These are phyloP conservation scores for Aphelocoma californica DNA, from an alignment of 2,797 vertebrate genomes.

Conservation along the genomic window DNA sequence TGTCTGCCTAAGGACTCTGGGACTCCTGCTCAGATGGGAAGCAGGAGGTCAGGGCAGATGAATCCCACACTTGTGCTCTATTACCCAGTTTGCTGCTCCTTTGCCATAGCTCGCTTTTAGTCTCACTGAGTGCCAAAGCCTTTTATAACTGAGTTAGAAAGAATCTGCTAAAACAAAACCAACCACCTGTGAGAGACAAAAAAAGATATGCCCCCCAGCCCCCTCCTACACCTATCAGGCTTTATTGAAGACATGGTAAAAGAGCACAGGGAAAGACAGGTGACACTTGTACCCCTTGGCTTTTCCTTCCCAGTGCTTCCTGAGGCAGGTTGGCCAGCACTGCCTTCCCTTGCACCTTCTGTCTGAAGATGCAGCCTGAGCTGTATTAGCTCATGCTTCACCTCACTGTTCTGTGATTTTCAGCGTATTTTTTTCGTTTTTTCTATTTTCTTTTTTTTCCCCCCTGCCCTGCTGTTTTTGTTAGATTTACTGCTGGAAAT, in stretches of 20 bases:
- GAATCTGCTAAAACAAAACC: neutral
- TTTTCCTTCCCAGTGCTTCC: neutral
- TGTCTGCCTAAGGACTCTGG: neutral
- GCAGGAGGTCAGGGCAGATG: neutral
- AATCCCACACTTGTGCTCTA: fast-evolving
- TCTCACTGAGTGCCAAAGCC: neutral
- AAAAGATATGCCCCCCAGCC: neutral
- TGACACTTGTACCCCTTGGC: neutral
- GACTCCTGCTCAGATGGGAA: neutral
- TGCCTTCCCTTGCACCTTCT: neutral
- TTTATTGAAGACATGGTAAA: neutral
- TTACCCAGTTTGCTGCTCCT: neutral
- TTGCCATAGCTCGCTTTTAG: neutral
- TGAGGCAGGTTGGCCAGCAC: neutral
- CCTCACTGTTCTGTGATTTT: neutral
- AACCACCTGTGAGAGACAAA: neutral
- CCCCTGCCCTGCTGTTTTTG: neutral
- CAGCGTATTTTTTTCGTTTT: neutral
- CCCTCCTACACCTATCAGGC: neutral
- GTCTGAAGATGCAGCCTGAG: neutral
- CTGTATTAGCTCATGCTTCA: neutral
- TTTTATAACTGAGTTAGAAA: neutral
- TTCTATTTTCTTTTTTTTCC: neutral
- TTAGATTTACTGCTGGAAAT: neutral
- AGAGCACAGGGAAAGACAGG: neutral